Conservation (phyloP, 2,888 invertebrate genomes). For the Rotaria socialis region DNA sequence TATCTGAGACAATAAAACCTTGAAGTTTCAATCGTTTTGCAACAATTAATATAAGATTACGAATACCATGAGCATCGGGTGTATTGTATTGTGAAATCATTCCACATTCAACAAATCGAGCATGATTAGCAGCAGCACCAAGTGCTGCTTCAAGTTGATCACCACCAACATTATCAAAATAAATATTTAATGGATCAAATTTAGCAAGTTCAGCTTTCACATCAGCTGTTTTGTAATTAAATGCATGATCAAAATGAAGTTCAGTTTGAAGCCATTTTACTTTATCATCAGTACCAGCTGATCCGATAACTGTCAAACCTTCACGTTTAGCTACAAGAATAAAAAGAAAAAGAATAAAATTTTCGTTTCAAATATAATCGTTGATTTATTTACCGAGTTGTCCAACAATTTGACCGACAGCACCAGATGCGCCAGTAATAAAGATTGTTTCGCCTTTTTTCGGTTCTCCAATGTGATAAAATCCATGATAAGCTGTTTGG, state of each 20-base stretch:
- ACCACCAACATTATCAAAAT: slow-evolving; percentile 69
- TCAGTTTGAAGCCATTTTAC: slow-evolving; percentile 68
- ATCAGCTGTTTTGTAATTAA: slow-evolving; percentile 70
- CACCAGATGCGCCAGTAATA: not conserved
- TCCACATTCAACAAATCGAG: slow-evolving; percentile 36
- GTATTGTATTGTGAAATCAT: slow-evolving; percentile 25
- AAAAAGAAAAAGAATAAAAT: not conserved
- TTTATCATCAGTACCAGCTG: slow-evolving; percentile 71
- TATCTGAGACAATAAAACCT: slow-evolving; percentile 17
- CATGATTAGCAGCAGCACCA: slow-evolving; percentile 15
- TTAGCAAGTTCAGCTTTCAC: slow-evolving; percentile 64
- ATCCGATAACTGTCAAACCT: slow-evolving; percentile 68
- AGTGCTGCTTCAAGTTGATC: slow-evolving; percentile 16
- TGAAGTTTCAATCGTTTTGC: slow-evolving; percentile 25
- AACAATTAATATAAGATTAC: not conserved
- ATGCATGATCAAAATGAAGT: slow-evolving; percentile 68
- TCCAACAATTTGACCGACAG: slow-evolving; percentile 33
- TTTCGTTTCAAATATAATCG: not conserved
- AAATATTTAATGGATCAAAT: slow-evolving; percentile 70
- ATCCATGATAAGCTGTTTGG: not conserved
- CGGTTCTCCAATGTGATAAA: slow-evolving; percentile 22
- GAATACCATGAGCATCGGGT: not conserved
- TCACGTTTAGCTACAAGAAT: slow-evolving; percentile 43
- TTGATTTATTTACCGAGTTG: not conserved
- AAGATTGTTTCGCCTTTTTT: slow-evolving; percentile 29